Evolutionary conservation across 2,797 vertebrate species (phyloP).

Genomic region (Chelon auratus): DNA sequence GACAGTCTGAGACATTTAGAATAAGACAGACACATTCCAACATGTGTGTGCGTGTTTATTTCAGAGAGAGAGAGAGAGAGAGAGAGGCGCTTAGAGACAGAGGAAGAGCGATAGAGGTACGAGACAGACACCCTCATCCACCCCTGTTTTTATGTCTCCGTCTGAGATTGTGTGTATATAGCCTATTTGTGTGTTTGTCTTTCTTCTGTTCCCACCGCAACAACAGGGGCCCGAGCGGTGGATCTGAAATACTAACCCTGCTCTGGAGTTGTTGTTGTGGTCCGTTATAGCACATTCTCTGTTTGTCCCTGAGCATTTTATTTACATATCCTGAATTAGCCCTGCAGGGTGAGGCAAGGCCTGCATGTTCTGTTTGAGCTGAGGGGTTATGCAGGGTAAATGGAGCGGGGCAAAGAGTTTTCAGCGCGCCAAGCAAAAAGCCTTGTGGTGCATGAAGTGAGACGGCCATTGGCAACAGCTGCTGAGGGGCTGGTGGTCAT

Average conservation of each 20-base stretch:
- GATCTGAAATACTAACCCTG: constrained; percentile 52
- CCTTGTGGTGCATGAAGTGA: constrained; percentile 24
- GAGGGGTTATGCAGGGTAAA: constrained; percentile 50
- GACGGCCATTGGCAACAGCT: constrained; percentile 30
- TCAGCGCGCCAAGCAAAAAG: constrained; percentile 38
- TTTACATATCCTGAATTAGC: constrained; percentile 75
- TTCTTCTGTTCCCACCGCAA: constrained; percentile 48
- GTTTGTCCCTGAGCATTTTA: constrained; percentile 65
- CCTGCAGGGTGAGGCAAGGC: constrained; percentile 43
- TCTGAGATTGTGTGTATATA: constrained; percentile 12
- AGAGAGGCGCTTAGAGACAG: constrained; percentile 3
- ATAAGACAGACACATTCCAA: constrained; percentile 73
- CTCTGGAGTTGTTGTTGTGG: constrained; percentile 61
- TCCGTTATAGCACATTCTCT: constrained; percentile 50
- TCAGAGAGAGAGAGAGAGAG: constrained; percentile 23
- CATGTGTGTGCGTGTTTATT: constrained; percentile 36
- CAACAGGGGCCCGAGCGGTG: constrained; percentile 45
- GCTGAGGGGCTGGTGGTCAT: constrained; percentile 9
- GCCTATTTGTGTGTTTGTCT: constrained; percentile 2
- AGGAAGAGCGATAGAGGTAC: constrained; percentile 15
- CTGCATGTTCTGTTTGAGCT: constrained; percentile 42
- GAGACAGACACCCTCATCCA: constrained; percentile 30
- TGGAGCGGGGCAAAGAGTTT: constrained; percentile 25
- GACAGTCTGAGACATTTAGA: constrained; percentile 72
- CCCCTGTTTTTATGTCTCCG: constrained; percentile 26